A percentile compares a stretch with the other conserved stretches of the same genome.
These are phyloP conservation scores for Alca torda DNA, from an alignment of 2,797 vertebrate species.

Conservation along the genomic window DNA sequence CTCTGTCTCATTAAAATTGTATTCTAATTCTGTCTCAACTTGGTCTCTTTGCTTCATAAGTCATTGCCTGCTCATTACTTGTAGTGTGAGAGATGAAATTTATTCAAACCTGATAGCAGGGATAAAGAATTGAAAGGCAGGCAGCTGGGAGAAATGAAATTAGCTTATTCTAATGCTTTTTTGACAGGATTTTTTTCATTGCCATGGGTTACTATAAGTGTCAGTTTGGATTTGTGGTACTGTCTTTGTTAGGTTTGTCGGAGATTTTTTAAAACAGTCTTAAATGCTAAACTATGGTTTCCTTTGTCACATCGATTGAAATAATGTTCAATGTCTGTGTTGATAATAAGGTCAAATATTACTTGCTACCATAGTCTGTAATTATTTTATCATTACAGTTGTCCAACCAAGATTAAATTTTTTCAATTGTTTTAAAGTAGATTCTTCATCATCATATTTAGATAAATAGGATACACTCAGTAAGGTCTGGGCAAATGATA, in stretches of 20 bases:
- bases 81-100: constrained; percentile 79
- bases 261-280: constrained; percentile 36
- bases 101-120: constrained; percentile 80
- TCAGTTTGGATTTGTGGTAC: constrained; percentile 72
- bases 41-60: constrained; percentile 79
- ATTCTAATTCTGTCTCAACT: constrained; percentile 82
- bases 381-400: constrained; percentile 64
- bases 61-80: constrained; percentile 83
- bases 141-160: constrained; percentile 78
- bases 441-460: constrained; percentile 36
- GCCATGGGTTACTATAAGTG: constrained; percentile 62
- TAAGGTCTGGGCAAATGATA: constrained; percentile 29
- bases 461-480: constrained; percentile 25
- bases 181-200: constrained; percentile 66
- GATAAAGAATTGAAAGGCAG: constrained; percentile 79
- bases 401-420: constrained; percentile 49
- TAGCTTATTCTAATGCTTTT: constrained; percentile 76
- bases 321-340: constrained; percentile 8
- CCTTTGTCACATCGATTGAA: constrained; percentile 42
- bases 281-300: constrained; percentile 52
- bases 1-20: constrained; percentile 82
- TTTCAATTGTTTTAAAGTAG: constrained; percentile 39
- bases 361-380: constrained; percentile 46
- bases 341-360: constrained; percentile 48
- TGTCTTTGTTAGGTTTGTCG: constrained; percentile 66